Percentiles rank a stretch among this genome's conserved stretches.
phyloP scores from a whole-genome alignment of 2,888 invertebrate species.

The Leptinotarsa rubiginosa region DNA sequence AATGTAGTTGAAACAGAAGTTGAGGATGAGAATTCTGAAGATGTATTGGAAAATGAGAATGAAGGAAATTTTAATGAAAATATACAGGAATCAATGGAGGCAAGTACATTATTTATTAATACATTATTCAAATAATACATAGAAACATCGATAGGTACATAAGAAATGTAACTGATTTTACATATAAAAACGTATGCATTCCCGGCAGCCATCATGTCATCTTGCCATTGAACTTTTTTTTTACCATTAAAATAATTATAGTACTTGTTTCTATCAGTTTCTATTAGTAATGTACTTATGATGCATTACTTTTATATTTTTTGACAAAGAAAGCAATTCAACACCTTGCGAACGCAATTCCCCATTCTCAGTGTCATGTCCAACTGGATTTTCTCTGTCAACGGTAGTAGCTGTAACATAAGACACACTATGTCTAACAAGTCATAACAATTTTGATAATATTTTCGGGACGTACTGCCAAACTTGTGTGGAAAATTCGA shows the following conservation, averaged over 20 bases:
- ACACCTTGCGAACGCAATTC: too few species aligned
- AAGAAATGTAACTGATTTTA: neutral
- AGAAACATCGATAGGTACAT: constrained; percentile 7
- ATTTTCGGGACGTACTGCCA: too few species aligned
- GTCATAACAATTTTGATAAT: neutral
- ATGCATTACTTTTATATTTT: too few species aligned
- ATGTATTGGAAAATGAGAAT: neutral
- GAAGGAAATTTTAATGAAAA: neutral
- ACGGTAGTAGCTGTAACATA: neutral
- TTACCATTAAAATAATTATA: constrained; percentile 4
- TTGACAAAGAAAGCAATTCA: too few species aligned
- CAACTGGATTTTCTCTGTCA: constrained; percentile 5
- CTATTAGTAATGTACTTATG: too few species aligned
- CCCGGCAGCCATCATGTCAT: neutral
- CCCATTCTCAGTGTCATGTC: too few species aligned
- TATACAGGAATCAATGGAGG: too few species aligned
- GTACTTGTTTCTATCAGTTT: neutral
- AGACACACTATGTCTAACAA: neutral
- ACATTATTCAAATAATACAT: neutral
- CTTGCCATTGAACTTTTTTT: constrained; percentile 4
- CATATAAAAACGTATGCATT: neutral
- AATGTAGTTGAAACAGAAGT: neutral
- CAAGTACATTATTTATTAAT: neutral
- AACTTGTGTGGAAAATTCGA: neutral
- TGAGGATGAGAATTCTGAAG: neutral